Evolutionary conservation across 2,797 vertebrate genomes (phyloP).

Genomic region (Pseudochirops cupreus): DNA sequence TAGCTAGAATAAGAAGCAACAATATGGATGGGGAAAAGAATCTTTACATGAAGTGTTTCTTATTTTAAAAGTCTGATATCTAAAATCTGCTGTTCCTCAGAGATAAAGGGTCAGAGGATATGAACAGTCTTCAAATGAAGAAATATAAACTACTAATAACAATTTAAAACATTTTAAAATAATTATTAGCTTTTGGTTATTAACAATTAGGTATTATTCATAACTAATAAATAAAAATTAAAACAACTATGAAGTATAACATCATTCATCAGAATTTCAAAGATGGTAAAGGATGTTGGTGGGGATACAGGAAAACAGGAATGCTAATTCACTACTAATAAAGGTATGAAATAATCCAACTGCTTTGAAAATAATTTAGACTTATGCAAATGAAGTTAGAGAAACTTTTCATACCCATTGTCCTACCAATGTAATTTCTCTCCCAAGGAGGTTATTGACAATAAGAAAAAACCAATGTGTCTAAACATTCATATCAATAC

Average conservation of each 20-base stretch:
- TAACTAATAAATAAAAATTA: background rate
- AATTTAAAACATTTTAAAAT: background rate
- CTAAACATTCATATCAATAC: background rate
- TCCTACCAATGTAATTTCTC: background rate
- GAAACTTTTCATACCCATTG: background rate
- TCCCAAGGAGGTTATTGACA: background rate
- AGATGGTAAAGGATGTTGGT: background rate
- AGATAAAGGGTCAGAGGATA: too few relatives aligned
- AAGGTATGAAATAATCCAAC: background rate
- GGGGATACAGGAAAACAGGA: background rate
- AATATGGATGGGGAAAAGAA: too few relatives aligned
- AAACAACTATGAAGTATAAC: background rate
- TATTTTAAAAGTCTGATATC: too few relatives aligned
- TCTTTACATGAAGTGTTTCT: too few relatives aligned
- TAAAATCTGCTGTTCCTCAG: too few relatives aligned
- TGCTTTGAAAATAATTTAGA: background rate
- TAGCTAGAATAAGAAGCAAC: too few relatives aligned
- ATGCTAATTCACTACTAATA: background rate
- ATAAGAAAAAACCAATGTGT: background rate
- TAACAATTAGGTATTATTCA: background rate
- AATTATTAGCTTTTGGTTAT: background rate
- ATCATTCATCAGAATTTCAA: background rate
- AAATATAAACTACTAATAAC: too few relatives aligned
- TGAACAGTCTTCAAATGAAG: too few relatives aligned
- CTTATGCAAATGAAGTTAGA: background rate